phyloP scores from a whole-genome alignment of 2,797 vertebrate genomes.

The Trachurus trachurus region DNA sequence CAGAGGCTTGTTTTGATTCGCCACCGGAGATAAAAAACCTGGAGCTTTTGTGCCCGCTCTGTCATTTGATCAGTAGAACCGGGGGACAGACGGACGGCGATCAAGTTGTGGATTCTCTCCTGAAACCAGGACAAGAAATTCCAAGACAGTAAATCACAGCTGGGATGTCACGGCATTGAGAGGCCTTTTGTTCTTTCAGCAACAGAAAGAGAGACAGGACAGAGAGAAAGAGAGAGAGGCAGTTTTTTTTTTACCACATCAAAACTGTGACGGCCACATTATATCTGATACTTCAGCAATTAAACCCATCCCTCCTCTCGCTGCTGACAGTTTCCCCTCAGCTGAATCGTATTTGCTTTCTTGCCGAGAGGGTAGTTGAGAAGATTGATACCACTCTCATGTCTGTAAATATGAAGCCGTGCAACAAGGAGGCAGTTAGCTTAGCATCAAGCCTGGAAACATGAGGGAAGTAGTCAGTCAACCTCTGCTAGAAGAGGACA shows the following conservation, averaged over 20 bases:
- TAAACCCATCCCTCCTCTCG: conserved; percentile 19
- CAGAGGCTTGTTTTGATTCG: conserved; percentile 73
- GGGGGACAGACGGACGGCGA: conserved; percentile 44
- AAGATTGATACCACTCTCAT: background rate
- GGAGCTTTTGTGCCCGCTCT: conserved; percentile 51
- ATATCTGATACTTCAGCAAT: conserved; percentile 36
- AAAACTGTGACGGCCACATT: conserved; percentile 12
- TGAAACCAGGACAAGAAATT: conserved; percentile 70
- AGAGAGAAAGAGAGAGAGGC: background rate
- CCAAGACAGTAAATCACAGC: conserved; percentile 68
- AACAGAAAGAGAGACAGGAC: conserved; percentile 18
- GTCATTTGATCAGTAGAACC: conserved; percentile 75
- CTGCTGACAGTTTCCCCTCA: background rate
- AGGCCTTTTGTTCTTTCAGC: conserved; percentile 57
- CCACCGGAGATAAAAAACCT: conserved; percentile 46
- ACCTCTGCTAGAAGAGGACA: background rate
- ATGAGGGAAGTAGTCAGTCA: background rate
- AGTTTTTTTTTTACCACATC: conserved; percentile 31
- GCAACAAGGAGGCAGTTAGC: background rate
- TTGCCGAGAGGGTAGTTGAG: background rate
- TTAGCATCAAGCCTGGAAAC: background rate
- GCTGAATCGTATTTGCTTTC: background rate
- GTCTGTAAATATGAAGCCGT: background rate
- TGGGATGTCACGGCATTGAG: conserved; percentile 33
- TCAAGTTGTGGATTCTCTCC: conserved; percentile 70